Percentiles rank a stretch among this genome's conserved stretches.
Conservation (phyloP, 1,140 invertebrate species). For the Helicorthomorpha holstii region DNA sequence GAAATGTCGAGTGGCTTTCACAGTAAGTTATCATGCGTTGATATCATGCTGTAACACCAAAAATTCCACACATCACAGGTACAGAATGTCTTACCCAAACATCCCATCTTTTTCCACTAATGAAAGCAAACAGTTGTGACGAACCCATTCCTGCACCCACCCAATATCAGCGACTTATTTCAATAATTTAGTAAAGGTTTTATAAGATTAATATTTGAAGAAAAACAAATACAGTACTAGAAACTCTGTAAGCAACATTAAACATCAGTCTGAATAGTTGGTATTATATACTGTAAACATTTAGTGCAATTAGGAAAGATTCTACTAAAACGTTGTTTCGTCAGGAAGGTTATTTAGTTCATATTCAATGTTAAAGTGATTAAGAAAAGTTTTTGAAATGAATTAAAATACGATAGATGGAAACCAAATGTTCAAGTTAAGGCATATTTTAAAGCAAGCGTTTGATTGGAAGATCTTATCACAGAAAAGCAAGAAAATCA, state of each 20-base stretch:
- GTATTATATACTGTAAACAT: not conserved
- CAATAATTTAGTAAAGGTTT: too few relatives aligned
- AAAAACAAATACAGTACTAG: not conserved
- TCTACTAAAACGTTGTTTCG: not conserved
- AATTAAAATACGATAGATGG: too few relatives aligned
- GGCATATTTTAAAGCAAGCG: too few relatives aligned
- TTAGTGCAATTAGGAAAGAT: not conserved
- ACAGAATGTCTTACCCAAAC: constrained; percentile 25
- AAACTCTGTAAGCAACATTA: not conserved
- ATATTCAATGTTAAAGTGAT: too few relatives aligned
- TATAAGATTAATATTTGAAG: too few relatives aligned
- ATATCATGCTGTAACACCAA: not conserved
- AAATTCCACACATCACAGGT: constrained; percentile 7
- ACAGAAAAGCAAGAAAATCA: too few relatives aligned
- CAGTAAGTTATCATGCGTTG: not conserved
- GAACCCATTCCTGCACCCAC: constrained; percentile 35
- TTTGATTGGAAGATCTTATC: too few relatives aligned
- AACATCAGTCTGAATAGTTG: not conserved
- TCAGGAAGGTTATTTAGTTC: not conserved
- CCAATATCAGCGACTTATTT: constrained; percentile 27
- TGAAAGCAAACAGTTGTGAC: constrained; percentile 37
- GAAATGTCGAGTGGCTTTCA: too few relatives aligned
- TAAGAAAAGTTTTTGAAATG: too few relatives aligned
- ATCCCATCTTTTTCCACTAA: constrained; percentile 44
- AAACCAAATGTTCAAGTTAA: too few relatives aligned